Evolutionary conservation across 64 coral and sea anemone species (phyloP), one percentile per base, ranked within the genome.

Genomic region (Pachyseris speciosa): DNA sequence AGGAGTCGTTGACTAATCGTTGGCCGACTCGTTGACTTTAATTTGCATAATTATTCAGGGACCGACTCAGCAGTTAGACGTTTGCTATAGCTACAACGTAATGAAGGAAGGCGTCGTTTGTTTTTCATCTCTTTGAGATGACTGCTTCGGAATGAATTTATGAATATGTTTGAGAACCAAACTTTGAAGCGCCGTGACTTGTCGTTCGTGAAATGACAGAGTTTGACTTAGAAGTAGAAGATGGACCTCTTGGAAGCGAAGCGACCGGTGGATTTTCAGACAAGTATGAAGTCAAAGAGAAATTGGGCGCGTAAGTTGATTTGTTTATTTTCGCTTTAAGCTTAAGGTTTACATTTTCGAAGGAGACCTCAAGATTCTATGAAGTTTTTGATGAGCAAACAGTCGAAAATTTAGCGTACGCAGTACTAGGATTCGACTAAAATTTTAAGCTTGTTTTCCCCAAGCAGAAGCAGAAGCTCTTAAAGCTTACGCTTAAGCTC

Each of bases 171-270:
- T 37, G 53, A 61, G 51, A 63, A 5, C 63, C 19, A 32, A 81
- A 61, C 39, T 36, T 55, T 10, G 0, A 63, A 30, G 37, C 20
- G 19, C 52, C 42, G 51, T 63, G 29, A 58, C 77, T 58, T 88
- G 86, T 69, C 40, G 8, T 48, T 40, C 65, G 83, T 92, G 89
- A 92, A 83, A 92, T 92, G 89, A 92, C 89, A 84, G 89, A 69
- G 19, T 37, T 38, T 63, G 77, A 81, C 1, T 92, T 92, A 15
- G 89, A 92, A 38, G 84, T 92, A 29, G 89, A 92, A 69, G 80
- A 84, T 92, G 89, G 79, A 57, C 66, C 83, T 65, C 47, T 92
- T 50, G 89, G 79, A 75, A 83, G 78, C 27, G 89, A 92, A 75
- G 67, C 89, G 42, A 92, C 89, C 31, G 89, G 89, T 30, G 89